Evolutionary conservation across 2,797 vertebrate genomes (phyloP).

Genomic region (Pachyuromys duprasi): DNA sequence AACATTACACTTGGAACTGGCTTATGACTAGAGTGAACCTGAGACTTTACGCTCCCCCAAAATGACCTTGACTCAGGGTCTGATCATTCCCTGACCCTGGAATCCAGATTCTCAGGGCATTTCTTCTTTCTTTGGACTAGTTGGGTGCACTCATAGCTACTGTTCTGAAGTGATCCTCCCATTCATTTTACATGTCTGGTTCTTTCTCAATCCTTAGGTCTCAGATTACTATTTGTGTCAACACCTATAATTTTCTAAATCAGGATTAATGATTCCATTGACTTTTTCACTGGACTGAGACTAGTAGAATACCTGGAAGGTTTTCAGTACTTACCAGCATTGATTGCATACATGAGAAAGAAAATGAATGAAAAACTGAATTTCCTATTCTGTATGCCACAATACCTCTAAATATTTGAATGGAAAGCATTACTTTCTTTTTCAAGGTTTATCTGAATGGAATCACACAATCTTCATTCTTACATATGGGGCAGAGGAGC

Average conservation of each 20-base stretch:
- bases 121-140: neutral
- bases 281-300: neutral
- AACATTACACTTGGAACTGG: neutral
- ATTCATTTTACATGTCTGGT: neutral
- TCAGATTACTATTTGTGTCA: neutral
- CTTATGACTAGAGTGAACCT: neutral
- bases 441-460: neutral
- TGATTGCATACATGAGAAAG: neutral
- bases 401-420: neutral
- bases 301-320: neutral
- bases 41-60: neutral
- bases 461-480: neutral
- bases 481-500: neutral
- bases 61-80: neutral
- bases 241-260: neutral
- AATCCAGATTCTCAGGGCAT: neutral
- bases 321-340: neutral
- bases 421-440: neutral
- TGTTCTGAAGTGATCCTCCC: neutral
- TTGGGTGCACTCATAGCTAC: neutral
- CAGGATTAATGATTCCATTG: neutral
- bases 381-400: neutral
- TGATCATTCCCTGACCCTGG: neutral
- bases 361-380: neutral
- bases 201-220: neutral